Conservation (phyloP, 2,797 vertebrate genomes). For the Liasis olivaceus region DNA sequence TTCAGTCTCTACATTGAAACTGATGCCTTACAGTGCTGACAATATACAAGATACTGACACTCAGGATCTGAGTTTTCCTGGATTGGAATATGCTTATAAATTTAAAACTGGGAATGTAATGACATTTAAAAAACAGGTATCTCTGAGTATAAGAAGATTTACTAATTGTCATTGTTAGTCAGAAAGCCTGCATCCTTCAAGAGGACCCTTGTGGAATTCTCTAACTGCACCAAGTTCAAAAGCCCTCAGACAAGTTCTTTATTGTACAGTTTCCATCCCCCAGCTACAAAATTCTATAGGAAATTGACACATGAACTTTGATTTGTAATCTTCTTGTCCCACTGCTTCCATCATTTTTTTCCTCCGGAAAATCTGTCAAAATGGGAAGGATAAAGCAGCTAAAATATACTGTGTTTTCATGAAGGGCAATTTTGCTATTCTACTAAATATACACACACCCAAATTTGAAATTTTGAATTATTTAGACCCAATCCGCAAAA, state of each 20-base stretch:
- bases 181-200: background rate
- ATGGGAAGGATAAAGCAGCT: background rate
- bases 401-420: background rate
- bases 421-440: background rate
- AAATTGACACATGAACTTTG: background rate
- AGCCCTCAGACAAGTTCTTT: background rate
- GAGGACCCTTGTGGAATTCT: background rate
- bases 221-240: background rate
- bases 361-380: background rate
- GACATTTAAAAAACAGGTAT: background rate
- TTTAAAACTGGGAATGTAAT: background rate
- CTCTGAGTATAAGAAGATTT: background rate
- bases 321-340: background rate
- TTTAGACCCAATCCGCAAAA: background rate
- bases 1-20: background rate
- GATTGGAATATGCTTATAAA: background rate
- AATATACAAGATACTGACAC: background rate
- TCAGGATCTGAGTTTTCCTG: background rate
- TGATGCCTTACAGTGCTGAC: background rate
- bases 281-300: background rate
- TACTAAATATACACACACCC: background rate
- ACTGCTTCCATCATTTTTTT: background rate
- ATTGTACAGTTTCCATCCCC: background rate
- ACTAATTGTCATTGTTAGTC: background rate
- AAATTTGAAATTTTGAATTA: background rate